phyloP scores from a whole-genome alignment of 2,113 vertebrate genomes.

The Cichladusa arquata region DNA sequence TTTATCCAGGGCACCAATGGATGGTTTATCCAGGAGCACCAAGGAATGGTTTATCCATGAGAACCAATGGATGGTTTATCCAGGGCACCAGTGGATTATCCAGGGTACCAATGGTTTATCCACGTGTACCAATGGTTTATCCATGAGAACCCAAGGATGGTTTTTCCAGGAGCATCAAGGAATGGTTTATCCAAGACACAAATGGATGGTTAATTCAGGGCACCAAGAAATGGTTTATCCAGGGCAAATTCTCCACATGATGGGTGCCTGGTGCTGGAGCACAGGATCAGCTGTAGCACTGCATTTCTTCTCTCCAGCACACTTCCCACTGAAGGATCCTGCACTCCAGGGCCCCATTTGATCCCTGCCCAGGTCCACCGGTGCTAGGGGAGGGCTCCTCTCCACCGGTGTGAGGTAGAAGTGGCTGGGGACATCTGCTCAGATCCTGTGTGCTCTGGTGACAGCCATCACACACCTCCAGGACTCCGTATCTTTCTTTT shows the following conservation, averaged over 20 bases:
- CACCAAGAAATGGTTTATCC: background rate
- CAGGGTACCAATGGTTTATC: no score
- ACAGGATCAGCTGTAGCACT: background rate
- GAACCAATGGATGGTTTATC: background rate
- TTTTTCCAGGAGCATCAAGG: background rate
- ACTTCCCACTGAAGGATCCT: background rate
- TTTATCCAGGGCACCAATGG: background rate
- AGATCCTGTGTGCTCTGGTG: background rate
- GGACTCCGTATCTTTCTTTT: background rate
- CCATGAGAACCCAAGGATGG: background rate
- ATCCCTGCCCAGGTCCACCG: background rate
- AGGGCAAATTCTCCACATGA: background rate
- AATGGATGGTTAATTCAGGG: background rate
- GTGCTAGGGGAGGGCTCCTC: background rate
- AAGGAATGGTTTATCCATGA: background rate
- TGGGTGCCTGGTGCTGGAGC: background rate
- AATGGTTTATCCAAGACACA: background rate
- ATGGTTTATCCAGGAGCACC: background rate
- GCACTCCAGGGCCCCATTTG: background rate
- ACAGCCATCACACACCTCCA: background rate
- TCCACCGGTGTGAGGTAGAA: background rate
- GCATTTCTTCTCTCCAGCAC: background rate
- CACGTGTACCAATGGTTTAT: background rate
- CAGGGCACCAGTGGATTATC: background rate
- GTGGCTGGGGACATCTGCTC: fast-evolving